Conservation (phyloP, 2,797 vertebrate genomes). For the Tragopan temminckii region DNA sequence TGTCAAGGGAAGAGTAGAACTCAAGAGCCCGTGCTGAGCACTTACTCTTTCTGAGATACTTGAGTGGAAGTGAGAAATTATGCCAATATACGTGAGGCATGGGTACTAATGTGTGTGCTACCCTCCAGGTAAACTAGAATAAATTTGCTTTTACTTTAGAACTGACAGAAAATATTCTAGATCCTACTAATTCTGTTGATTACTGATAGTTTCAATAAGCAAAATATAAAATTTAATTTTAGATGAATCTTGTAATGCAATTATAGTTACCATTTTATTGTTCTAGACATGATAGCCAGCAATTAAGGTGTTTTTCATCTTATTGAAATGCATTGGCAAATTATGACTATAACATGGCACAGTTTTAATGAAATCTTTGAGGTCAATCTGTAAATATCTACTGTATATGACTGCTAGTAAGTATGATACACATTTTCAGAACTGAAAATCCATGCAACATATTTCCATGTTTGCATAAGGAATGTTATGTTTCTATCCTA, state of each 20-base stretch:
- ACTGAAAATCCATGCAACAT: conserved; percentile 84
- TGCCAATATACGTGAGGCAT: neutral
- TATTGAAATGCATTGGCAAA: conserved; percentile 81
- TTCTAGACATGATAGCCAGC: conserved; percentile 83
- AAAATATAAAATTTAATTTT: conserved; percentile 47
- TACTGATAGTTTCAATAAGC: conserved; percentile 24
- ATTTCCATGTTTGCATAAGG: conserved; percentile 85
- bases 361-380: conserved; percentile 83
- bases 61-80: conserved; percentile 44
- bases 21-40: neutral
- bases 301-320: conserved; percentile 88
- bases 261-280: conserved; percentile 71
- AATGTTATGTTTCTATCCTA: conserved; percentile 84
- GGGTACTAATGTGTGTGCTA: conserved; percentile 46
- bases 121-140: conserved; percentile 38
- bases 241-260: conserved; percentile 69
- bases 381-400: conserved; percentile 89
- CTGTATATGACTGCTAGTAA: conserved; percentile 89
- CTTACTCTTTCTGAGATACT: conserved; percentile 31
- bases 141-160: conserved; percentile 52
- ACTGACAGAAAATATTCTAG: conserved; percentile 29
- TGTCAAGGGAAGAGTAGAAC: neutral
- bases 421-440: conserved; percentile 85
- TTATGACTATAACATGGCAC: conserved; percentile 81
- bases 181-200: conserved; percentile 18